Percentiles rank a stretch among this genome's conserved stretches.
phyloP scores from a whole-genome alignment of 37 sponge, comb jelly and placozoan genomes.

The Oscarella lobularis region DNA sequence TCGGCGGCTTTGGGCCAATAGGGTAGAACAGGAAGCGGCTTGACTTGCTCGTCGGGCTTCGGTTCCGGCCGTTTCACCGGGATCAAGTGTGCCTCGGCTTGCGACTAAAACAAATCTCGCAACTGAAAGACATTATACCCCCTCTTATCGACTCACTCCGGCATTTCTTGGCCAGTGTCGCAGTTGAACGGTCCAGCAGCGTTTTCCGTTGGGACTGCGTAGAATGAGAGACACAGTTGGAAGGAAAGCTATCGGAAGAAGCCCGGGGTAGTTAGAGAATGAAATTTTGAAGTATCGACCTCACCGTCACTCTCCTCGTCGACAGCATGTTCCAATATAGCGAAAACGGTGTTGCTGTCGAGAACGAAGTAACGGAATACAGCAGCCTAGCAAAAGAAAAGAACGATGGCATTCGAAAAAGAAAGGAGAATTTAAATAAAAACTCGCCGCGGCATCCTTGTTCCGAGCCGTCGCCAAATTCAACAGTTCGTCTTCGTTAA shows the following conservation, averaged over 20 bases:
- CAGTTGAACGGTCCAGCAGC: conserved; percentile 83
- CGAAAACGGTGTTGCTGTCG: conserved; percentile 55
- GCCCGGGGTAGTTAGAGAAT: conserved; percentile 3
- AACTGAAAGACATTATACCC: no score
- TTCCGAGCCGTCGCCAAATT: background rate
- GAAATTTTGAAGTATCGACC: background rate
- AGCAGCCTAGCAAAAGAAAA: background rate
- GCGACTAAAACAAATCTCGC: no score
- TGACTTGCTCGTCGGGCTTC: conserved; percentile 1
- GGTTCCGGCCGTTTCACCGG: conserved; percentile 34
- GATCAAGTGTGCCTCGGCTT: conserved; percentile 8
- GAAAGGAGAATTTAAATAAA: no score
- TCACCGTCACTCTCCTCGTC: background rate
- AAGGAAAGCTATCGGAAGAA: background rate
- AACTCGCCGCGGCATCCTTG: no score
- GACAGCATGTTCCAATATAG: conserved; percentile 48
- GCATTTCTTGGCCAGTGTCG: conserved; percentile 27
- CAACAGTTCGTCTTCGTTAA: conserved; percentile 47
- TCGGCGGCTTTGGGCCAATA: conserved; percentile 52
- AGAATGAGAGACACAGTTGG: conserved; percentile 66
- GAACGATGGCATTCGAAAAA: no score
- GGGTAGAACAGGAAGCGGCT: conserved; percentile 1
- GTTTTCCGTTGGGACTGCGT: conserved; percentile 51
- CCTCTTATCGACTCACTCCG: no score
- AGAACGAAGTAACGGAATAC: conserved; percentile 69